A percentile compares a stretch with the other conserved stretches of the same genome.
phyloP scores from a whole-genome alignment of 2,888 invertebrate genomes.

The Dinocampus coccinellae region DNA sequence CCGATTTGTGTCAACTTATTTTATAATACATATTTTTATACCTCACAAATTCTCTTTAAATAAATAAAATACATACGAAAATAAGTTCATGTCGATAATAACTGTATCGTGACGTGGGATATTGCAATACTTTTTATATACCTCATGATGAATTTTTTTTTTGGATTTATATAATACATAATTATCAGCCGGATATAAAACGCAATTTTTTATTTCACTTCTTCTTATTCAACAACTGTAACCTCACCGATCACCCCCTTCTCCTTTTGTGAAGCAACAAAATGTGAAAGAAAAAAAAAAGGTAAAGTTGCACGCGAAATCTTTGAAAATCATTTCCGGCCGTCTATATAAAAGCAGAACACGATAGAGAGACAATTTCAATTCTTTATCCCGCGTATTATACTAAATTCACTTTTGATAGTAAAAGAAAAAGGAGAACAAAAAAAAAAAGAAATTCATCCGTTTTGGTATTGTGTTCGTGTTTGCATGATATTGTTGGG shows the following conservation, averaged over 20 bases:
- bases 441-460: background rate
- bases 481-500: constrained; percentile 31
- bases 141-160: constrained; percentile 49
- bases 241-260: constrained; percentile 43
- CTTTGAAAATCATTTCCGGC: constrained; percentile 44
- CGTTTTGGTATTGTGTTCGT: constrained; percentile 31
- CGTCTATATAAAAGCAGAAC: background rate
- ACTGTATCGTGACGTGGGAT: constrained; percentile 64
- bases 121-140: constrained; percentile 51
- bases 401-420: background rate
- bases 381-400: background rate
- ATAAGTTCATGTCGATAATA: constrained; percentile 65
- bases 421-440: background rate
- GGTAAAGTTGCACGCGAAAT: constrained; percentile 60
- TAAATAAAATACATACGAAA: background rate
- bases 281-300: background rate
- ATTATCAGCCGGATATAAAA: constrained; percentile 60
- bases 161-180: constrained; percentile 50
- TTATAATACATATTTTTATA: background rate
- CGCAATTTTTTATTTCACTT: constrained; percentile 21
- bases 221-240: background rate
- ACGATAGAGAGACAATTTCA: background rate
- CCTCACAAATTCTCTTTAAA: background rate
- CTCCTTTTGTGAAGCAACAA: constrained; percentile 45
- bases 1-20: background rate